Base-by-base conservation (phyloP, 2,797 vertebrate species). In the Girardinus metallicus region DNA sequence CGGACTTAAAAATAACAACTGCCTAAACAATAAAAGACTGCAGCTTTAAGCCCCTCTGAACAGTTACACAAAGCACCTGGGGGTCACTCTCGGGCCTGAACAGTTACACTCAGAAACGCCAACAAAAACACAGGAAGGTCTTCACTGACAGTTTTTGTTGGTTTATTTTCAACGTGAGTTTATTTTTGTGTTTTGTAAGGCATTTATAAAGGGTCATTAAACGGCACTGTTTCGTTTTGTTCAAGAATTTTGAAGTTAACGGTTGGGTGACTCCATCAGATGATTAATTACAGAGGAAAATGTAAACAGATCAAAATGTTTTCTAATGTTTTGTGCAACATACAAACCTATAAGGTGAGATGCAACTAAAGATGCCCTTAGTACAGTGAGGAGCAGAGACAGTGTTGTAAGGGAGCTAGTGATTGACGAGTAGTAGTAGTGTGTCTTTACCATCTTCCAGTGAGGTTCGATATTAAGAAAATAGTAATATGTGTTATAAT, bases 1-100 rank as follows among this genome's bases (percentile, higher is more conserved):
- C 89, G 83, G 86, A 90, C 57, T 90, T 94, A 93, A 91, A 94
- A 95, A 95, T 93, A 95, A 91, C 92, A 81, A 77, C 46, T 76
- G 71, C 46, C 84, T 70, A 87, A 95, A 96, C 94, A 95, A 95
- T 92, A 90, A 92, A 89, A 82, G 86, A 73, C 72, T 77, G 36
- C 47, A 81, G 75, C 57, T 83, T 85, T 82, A 73, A 83, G 87
- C 87, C 86, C 83, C 85, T 80, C 78, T 77, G 31, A 78, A 78
- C 79, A 79, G 51, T 85, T 70, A 66, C 18, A 75, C 76, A 87
- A 70, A 87, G 81, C 76, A 81, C 74, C 73, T 81, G 79, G 31
- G 39, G 87, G 84, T 92, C 88, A 90, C 73, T 85, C 81, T 78
- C 83, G 86, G 87, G 84, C 51, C 81, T 85, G 74, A 70, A 79